phyloP scores from a whole-genome alignment of 1,140 invertebrate genomes.

The Teleogryllus occipitalis region DNA sequence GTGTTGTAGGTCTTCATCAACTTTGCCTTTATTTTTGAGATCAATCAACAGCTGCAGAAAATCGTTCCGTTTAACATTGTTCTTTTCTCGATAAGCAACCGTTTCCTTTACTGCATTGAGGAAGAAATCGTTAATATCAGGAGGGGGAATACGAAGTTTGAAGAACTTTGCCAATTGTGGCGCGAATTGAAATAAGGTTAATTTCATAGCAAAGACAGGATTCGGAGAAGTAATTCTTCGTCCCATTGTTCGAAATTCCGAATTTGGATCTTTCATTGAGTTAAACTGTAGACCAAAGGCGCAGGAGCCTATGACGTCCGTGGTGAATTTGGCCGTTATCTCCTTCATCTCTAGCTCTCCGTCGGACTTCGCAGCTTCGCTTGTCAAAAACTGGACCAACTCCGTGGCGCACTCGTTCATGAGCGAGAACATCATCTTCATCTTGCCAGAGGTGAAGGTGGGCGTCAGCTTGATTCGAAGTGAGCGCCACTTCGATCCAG shows the following conservation, averaged over 20 bases:
- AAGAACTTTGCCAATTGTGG: too few species aligned
- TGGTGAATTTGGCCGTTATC: conserved; percentile 42
- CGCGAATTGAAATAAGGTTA: too few species aligned
- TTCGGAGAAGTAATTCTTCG: not conserved
- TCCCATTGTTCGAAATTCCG: conserved; percentile 29
- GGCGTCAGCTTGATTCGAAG: conserved; percentile 40
- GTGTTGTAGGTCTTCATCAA: too few species aligned
- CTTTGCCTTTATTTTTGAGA: conserved; percentile 13
- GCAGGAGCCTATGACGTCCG: conserved; percentile 43
- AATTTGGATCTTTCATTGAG: conserved; percentile 41
- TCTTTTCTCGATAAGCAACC: conserved; percentile 15
- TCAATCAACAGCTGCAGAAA: conserved; percentile 21
- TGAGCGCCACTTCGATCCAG: conserved; percentile 36
- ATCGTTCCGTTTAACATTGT: conserved; percentile 18
- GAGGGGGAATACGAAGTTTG: too few species aligned
- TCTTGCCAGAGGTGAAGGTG: conserved; percentile 40
- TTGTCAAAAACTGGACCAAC: not conserved
- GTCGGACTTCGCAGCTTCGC: conserved; percentile 15
- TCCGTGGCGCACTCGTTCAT: conserved; percentile 4
- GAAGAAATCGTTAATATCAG: conserved; percentile 18
- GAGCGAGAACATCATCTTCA: conserved; percentile 39
- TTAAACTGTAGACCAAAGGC: conserved; percentile 42
- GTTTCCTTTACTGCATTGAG: conserved; percentile 13
- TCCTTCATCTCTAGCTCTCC: conserved; percentile 32
- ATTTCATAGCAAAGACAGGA: not conserved